Conservation (phyloP, 2,888 invertebrate species). For the Ophion slaviceki region DNA sequence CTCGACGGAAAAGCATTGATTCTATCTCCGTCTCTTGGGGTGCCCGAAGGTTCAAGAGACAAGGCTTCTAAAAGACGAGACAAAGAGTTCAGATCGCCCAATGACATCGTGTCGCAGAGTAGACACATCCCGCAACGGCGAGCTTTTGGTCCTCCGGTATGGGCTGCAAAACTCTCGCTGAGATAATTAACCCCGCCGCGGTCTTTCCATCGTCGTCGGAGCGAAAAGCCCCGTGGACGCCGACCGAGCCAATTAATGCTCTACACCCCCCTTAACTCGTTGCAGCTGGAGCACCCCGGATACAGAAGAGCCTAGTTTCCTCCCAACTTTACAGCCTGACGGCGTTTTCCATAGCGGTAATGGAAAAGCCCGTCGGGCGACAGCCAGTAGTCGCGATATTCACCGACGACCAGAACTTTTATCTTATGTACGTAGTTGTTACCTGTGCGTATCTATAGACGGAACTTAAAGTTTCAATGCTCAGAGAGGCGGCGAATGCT, state of each 20-base stretch:
- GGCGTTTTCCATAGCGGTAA: slow-evolving; percentile 57
- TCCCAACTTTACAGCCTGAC: slow-evolving; percentile 54
- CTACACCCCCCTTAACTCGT: slow-evolving; percentile 29
- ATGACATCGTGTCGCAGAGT: slow-evolving; percentile 55
- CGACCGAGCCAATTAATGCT: slow-evolving; percentile 60
- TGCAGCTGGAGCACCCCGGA: slow-evolving; percentile 37
- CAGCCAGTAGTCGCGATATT: slow-evolving; percentile 21
- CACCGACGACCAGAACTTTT: slow-evolving; percentile 21
- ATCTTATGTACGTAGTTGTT: not conserved
- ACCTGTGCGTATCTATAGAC: not conserved
- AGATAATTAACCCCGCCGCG: slow-evolving; percentile 58
- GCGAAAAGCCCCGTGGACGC: slow-evolving; percentile 42
- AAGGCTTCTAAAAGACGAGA: not conserved
- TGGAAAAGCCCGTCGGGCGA: slow-evolving; percentile 44
- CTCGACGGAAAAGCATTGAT: not conserved
- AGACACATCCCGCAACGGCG: slow-evolving; percentile 33
- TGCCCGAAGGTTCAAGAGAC: not conserved
- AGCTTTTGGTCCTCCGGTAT: slow-evolving; percentile 35
- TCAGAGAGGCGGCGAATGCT: not conserved
- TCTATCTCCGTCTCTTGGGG: not conserved
- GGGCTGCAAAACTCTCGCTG: slow-evolving; percentile 14
- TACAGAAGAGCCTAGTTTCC: slow-evolving; percentile 23
- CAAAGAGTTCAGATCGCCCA: slow-evolving; percentile 34
- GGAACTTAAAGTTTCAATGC: not conserved
- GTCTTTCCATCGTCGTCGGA: slow-evolving; percentile 43